Conservation (phyloP, 2,888 invertebrate species). For the Bedellia somnulentella region DNA sequence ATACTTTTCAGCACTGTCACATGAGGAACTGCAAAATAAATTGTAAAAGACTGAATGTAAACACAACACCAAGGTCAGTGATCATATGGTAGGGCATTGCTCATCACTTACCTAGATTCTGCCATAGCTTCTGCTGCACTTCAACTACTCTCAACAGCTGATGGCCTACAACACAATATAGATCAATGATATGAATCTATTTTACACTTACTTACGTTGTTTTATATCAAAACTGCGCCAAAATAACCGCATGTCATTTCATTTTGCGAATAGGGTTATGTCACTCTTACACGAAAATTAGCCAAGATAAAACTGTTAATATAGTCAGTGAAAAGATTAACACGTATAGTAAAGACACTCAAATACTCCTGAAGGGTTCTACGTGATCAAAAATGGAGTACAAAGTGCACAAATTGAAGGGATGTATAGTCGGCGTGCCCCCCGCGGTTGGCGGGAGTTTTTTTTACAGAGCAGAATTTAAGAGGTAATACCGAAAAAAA, state of each 20-base stretch:
- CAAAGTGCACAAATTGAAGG: constrained; percentile 19
- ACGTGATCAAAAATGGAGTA: constrained; percentile 16
- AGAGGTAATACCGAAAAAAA: constrained; percentile 10
- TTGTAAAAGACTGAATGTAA: constrained; percentile 25
- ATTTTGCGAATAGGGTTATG: constrained; percentile 57
- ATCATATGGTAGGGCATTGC: too few relatives aligned
- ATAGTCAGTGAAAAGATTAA: too few relatives aligned
- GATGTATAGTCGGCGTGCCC: constrained; percentile 45
- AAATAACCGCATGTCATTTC: constrained; percentile 58
- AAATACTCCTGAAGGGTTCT: too few relatives aligned
- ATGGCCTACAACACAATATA: constrained; percentile 28
- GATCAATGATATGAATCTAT: constrained; percentile 15
- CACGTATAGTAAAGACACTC: too few relatives aligned
- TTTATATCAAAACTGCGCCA: constrained; percentile 17
- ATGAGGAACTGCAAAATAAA: constrained; percentile 33
- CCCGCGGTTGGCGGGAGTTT: constrained; percentile 55
- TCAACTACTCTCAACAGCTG: constrained; percentile 23
- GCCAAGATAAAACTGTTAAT: not conserved
- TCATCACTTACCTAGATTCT: constrained; percentile 43
- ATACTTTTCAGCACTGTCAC: constrained; percentile 36
- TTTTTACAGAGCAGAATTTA: constrained; percentile 32
- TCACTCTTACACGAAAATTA: constrained; percentile 22
- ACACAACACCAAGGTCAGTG: constrained; percentile 33
- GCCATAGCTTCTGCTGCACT: constrained; percentile 35
- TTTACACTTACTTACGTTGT: constrained; percentile 13